A percentile compares a stretch with the other conserved stretches of the same genome.
These are phyloP conservation scores for Prunella himalayana DNA, from an alignment of 2,113 vertebrate species.

Conservation along the genomic window DNA sequence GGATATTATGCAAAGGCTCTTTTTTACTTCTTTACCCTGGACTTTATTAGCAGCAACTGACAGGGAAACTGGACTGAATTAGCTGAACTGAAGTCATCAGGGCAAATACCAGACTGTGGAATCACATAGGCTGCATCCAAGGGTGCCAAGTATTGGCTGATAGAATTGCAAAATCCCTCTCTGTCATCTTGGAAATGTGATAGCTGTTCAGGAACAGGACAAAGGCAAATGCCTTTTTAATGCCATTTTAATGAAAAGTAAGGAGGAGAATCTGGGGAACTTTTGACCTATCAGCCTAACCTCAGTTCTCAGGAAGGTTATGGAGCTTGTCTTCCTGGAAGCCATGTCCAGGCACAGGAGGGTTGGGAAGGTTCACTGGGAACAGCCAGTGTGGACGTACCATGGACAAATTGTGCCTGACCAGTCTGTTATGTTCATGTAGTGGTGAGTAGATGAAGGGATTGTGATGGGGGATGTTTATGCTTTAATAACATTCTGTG, in stretches of 20 bases:
- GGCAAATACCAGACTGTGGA: neutral
- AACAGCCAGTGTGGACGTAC: neutral
- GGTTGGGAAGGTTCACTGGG: neutral
- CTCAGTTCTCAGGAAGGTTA: neutral
- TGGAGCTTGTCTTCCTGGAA: neutral
- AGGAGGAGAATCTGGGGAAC: neutral
- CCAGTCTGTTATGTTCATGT: fast-evolving
- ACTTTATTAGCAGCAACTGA: too few relatives aligned
- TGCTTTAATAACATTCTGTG: neutral
- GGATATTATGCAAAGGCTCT: too few relatives aligned
- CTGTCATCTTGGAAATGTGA: neutral
- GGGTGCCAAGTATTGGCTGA: neutral
- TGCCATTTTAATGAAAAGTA: neutral
- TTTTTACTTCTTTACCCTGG: too few relatives aligned
- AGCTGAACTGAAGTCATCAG: neutral
- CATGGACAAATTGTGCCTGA: neutral
- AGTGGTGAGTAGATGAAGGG: neutral
- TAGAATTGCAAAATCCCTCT: neutral
- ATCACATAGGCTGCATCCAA: neutral
- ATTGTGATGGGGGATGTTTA: neutral
- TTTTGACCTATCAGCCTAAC: neutral
- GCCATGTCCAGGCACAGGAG: neutral
- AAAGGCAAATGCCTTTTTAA: neutral
- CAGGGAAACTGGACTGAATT: neutral
- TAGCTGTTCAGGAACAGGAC: neutral